A percentile compares a stretch with the other conserved stretches of the same genome.
Evolutionary conservation across 2,797 vertebrate species (phyloP).

Genomic region (Sarcoramphus papa): DNA sequence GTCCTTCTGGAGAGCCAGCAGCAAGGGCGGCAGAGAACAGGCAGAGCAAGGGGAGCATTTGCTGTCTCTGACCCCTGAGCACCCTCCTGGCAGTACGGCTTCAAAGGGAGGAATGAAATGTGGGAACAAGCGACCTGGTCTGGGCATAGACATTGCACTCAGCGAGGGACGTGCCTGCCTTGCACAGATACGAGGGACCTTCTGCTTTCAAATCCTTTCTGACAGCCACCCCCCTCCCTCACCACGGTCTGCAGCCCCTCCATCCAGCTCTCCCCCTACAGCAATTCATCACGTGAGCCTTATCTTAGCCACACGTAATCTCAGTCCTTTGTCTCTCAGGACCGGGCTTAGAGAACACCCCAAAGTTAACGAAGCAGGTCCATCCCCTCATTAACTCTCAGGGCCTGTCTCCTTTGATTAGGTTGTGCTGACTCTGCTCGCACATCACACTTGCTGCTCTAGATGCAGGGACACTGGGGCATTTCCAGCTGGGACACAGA

Average conservation of each 20-base stretch:
- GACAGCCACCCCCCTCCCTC: not conserved
- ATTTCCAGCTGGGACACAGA: constrained; percentile 50
- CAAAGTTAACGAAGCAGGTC: not conserved
- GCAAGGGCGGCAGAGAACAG: not conserved
- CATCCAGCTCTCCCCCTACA: not conserved
- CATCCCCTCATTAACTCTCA: constrained; percentile 19
- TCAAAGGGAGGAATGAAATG: not conserved
- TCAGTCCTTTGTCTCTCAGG: not conserved
- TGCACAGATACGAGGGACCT: not conserved
- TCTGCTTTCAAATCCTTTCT: not conserved
- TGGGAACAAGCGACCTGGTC: not conserved
- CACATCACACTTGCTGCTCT: constrained; percentile 33
- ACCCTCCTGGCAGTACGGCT: not conserved
- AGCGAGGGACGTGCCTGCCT: fast-evolving
- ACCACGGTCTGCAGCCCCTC: not conserved
- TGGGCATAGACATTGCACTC: not conserved
- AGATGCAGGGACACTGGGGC: constrained; percentile 27
- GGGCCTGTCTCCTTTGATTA: constrained; percentile 34
- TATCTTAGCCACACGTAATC: not conserved
- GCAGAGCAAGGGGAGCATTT: not conserved
- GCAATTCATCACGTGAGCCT: not conserved
- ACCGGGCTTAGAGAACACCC: not conserved
- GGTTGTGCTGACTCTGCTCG: constrained; percentile 43
- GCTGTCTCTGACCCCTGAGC: not conserved
- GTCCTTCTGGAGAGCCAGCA: not conserved